These are phyloP conservation scores for Pyrocephalus nanus DNA, from an alignment of 2,797 vertebrate species.

Conservation along the genomic window DNA sequence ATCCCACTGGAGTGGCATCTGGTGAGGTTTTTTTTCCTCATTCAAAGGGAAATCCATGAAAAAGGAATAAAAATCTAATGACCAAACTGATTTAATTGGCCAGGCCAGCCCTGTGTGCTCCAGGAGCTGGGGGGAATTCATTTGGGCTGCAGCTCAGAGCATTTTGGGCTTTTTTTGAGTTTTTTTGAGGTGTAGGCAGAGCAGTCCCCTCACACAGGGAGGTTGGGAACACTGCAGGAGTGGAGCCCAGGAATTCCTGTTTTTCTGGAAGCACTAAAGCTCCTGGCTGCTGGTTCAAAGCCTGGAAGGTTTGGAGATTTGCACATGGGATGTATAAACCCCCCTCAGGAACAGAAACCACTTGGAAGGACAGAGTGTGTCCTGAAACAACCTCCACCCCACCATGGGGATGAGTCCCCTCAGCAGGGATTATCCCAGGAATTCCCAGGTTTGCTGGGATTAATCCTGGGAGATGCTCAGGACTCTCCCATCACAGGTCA, in stretches of 20 bases:
- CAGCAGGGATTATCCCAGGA: not conserved
- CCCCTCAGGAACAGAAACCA: slow-evolving; percentile 32
- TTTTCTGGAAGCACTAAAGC: not conserved
- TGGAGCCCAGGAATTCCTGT: not conserved
- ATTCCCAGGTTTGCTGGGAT: not conserved
- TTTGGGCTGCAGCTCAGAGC: not conserved
- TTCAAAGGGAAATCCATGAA: not conserved
- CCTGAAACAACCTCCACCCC: slow-evolving; percentile 35
- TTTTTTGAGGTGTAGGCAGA: not conserved
- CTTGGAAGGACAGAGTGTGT: slow-evolving; percentile 19
- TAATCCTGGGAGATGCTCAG: not conserved
- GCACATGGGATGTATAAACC: not conserved
- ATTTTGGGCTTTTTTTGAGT: not conserved
- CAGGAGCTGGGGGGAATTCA: not conserved
- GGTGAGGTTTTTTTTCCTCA: not conserved
- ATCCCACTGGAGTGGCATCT: not conserved
- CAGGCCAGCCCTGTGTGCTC: not conserved
- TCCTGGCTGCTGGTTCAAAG: not conserved
- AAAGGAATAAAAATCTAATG: not conserved
- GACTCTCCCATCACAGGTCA: not conserved
- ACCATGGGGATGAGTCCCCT: slow-evolving; percentile 40
- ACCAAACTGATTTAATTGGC: not conserved
- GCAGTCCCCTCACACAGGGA: not conserved
- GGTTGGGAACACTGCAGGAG: not conserved
- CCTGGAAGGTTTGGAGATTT: slow-evolving; percentile 2